Base-by-base conservation (phyloP, 2,888 invertebrate species). In the Leucoptera coffeella region DNA sequence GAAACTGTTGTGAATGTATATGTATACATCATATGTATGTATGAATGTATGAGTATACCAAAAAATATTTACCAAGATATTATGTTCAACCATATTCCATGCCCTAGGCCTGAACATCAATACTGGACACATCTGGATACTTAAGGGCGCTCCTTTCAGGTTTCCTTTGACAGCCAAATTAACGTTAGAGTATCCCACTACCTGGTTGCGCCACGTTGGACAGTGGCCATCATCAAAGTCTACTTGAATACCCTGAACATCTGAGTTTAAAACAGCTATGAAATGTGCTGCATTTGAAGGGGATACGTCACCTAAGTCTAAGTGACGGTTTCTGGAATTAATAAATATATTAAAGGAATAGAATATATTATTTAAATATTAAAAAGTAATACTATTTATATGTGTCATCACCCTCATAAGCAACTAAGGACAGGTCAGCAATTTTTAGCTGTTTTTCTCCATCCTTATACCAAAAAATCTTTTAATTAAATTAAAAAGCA, bases 201-300 rank as follows among this genome's bases (percentile, higher is more conserved):
- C 54, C 45, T 81, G 81, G 41, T 82, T 83, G 31, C 50, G 55
- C 83, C 83, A 84, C 1, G 79, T 79, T 1, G 84, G 83, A 33
- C 82, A 82, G 43, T 81, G 81, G 1, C 82, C 82, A 55, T 84
- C 84, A 35, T 81, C 81, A 52, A 80, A 80, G 43, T 82, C 81
- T 4, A 74, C 77, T 45, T 79, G 78, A 13, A 79, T 60, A 4
- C 78, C 78, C 45, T 77, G 74, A 0, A 76, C 75, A 33, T 75
- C 60, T 21, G 71, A 51, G 30, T 61, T 64, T 1, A 80, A 48
- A 2, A 78, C 74, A 6, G 61, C 54, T 2, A 61, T 51, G 40
- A 80, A 76, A 41, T 77, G 77, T 9, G 61, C 55, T 2, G 65
- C 55, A 41, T 78, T 73, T 13, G 76, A 60, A n/a, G 80, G 75